phyloP scores from a whole-genome alignment of 1,140 invertebrate species.

The Hycleus cichorii region DNA sequence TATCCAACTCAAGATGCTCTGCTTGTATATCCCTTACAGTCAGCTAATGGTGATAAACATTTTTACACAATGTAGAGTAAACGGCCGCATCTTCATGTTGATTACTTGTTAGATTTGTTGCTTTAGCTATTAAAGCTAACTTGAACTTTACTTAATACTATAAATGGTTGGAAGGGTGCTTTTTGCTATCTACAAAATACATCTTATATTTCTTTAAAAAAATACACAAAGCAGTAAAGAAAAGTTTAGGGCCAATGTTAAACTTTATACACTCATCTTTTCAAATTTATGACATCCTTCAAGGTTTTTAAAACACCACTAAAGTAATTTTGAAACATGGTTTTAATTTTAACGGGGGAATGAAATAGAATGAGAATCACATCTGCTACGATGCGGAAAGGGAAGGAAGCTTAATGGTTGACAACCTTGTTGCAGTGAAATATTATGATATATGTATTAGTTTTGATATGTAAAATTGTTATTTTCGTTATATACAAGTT shows the following conservation, averaged over 20 bases:
- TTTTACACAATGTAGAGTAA: constrained; percentile 31
- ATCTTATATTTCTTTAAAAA: neutral
- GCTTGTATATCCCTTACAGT: constrained; percentile 38
- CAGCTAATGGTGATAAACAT: constrained; percentile 42
- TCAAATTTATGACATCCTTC: constrained; percentile 37
- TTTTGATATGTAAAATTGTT: constrained; percentile 8
- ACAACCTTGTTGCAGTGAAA: constrained; percentile 13
- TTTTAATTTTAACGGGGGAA: constrained; percentile 34
- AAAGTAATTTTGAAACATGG: constrained; percentile 39
- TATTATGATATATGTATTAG: constrained; percentile 17
- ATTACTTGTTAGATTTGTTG: constrained; percentile 20
- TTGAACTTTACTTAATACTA: constrained; percentile 21
- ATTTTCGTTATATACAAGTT: constrained; percentile 12
- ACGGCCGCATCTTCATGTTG: neutral
- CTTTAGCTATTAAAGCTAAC: constrained; percentile 24
- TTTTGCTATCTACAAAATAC: constrained; percentile 2
- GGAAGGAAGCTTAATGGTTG: constrained; percentile 17
- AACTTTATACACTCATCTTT: constrained; percentile 38
- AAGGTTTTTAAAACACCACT: constrained; percentile 37
- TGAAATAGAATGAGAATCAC: constrained; percentile 16
- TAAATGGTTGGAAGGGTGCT: constrained; percentile 2
- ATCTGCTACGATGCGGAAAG: constrained; percentile 13
- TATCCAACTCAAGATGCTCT: constrained; percentile 39
- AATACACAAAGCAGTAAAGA: neutral
- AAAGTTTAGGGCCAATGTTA: constrained; percentile 13